Base-by-base conservation (phyloP, 1,140 invertebrate species). In the Drosophila grimshawi region DNA sequence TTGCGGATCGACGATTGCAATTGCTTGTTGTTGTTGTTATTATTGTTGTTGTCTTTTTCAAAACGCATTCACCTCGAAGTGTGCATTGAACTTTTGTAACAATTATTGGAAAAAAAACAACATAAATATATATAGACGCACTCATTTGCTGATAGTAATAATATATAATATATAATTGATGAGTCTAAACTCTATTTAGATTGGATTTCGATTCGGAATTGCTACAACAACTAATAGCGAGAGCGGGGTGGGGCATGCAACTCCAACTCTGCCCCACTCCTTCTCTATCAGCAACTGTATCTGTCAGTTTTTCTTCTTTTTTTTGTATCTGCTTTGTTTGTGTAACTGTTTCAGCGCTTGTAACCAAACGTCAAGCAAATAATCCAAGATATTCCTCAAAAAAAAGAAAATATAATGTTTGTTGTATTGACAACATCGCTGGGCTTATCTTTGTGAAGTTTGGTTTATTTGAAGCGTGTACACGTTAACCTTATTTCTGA, bases 51-150 rank as follows among this genome's bases (percentile, higher is more conserved):
- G 45, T 35, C 39, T 35, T 33, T 49, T 46, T 67, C 46, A 67
- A 64, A 80, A 82, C 80, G 55, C 86, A 88, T 79, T 88, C 83
- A 88, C 82, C 82, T 82, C 80, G 83, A 86, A 82, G 78, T 86
- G 82, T 88, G 63, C 82, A 86, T 86, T 86, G 82, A 86, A 88
- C 82, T 86, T 55, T 68, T 60, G 61, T 71, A 62, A 57, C 69
- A 62, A 73, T 71, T 71, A 59, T 41, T 66, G 48, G 39, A 41
- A 11, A 19, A 39, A 27, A 43, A 29, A n/a, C n/a, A 51, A 35
- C 4, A 19, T 45, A 49, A 33, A 43, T 1, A 56, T 27, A 55
- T 43, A 35, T 41, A 55, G 19, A 19, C 19, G 0, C n/a, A 51
- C 11, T 5, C 48, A 27, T 37, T 32, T 43, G 49, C 52, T 65